phyloP scores from a whole-genome alignment of 1,140 invertebrate species.

The Octopus sinensis region DNA sequence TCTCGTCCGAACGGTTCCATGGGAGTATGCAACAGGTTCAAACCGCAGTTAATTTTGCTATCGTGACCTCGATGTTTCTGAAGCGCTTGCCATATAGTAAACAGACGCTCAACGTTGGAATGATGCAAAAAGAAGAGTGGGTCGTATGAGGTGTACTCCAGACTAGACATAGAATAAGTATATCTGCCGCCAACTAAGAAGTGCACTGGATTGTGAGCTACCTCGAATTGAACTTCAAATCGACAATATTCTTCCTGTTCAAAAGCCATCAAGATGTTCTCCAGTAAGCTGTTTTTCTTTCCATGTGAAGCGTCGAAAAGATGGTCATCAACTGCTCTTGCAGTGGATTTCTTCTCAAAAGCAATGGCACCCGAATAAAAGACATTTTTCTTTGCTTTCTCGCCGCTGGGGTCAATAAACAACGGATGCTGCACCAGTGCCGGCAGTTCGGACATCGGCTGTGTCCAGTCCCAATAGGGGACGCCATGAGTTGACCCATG shows the following conservation, averaged over 20 bases:
- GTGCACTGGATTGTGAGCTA: slow-evolving; percentile 35
- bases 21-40: slow-evolving; percentile 11
- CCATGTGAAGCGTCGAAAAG: slow-evolving; percentile 27
- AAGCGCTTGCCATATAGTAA: slow-evolving; percentile 27
- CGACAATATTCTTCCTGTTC: slow-evolving; percentile 34
- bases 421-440: slow-evolving; percentile 15
- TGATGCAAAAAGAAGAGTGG: slow-evolving; percentile 21
- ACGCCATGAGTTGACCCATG: slow-evolving; percentile 11
- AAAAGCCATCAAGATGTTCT: slow-evolving; percentile 27
- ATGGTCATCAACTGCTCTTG: slow-evolving; percentile 27
- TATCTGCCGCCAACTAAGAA: slow-evolving; percentile 32
- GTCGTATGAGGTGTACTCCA: slow-evolving; percentile 35
- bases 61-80: slow-evolving; percentile 26
- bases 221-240: slow-evolving; percentile 36
- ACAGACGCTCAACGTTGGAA: slow-evolving; percentile 33
- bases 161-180: slow-evolving; percentile 28
- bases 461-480: slow-evolving; percentile 16
- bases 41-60: slow-evolving; percentile 21
- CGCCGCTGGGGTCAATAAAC: slow-evolving; percentile 20
- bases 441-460: slow-evolving; percentile 8
- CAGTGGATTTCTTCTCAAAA: slow-evolving; percentile 21
- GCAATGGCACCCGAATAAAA: slow-evolving; percentile 27
- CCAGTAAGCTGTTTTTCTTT: slow-evolving; percentile 19
- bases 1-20: slow-evolving; percentile 30
- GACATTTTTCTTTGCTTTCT: slow-evolving; percentile 21